Percentiles rank a stretch among this genome's conserved stretches.
These are phyloP conservation scores for Lepidotrigona ventralis DNA, from an alignment of 1,140 invertebrate species.

Conservation along the genomic window DNA sequence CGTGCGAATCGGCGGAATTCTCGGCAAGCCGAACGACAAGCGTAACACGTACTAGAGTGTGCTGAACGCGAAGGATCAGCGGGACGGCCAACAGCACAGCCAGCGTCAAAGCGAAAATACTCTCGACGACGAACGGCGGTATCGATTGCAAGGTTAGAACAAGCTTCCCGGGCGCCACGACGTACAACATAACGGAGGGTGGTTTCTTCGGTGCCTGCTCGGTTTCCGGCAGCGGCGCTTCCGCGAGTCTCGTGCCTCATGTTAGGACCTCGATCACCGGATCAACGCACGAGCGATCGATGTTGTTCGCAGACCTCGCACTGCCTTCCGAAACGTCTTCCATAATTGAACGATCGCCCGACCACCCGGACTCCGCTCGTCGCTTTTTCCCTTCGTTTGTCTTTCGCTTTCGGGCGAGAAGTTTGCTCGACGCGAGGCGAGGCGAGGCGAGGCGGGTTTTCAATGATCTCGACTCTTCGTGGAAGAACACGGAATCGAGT, in stretches of 20 bases:
- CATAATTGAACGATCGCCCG: slow-evolving; percentile 63
- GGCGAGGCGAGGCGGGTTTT: too few species aligned
- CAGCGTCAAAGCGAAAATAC: slow-evolving; percentile 66
- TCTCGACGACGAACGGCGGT: slow-evolving; percentile 70
- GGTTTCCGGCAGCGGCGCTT: slow-evolving; percentile 38
- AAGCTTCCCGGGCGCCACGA: slow-evolving; percentile 61
- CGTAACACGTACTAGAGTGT: slow-evolving; percentile 68
- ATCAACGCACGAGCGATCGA: slow-evolving; percentile 41
- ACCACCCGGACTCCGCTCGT: slow-evolving; percentile 30
- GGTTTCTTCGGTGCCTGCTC: slow-evolving; percentile 40
- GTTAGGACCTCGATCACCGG: slow-evolving; percentile 38
- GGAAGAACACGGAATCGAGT: too few species aligned
- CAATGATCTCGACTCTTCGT: too few species aligned
- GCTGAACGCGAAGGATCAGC: slow-evolving; percentile 66
- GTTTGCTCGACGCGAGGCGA: too few species aligned
- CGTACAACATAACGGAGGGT: slow-evolving; percentile 69
- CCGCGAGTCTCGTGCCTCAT: slow-evolving; percentile 22
- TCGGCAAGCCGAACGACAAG: not conserved
- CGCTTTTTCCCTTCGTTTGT: slow-evolving; percentile 7
- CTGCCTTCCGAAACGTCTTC: slow-evolving; percentile 52
- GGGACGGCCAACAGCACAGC: slow-evolving; percentile 71
- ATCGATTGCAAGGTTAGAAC: slow-evolving; percentile 70
- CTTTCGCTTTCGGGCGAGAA: not conserved
- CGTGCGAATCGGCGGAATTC: not conserved
- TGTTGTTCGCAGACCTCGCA: slow-evolving; percentile 29